These are phyloP conservation scores for Serilophus lunatus DNA, from an alignment of 2,113 vertebrate genomes.

Conservation along the genomic window DNA sequence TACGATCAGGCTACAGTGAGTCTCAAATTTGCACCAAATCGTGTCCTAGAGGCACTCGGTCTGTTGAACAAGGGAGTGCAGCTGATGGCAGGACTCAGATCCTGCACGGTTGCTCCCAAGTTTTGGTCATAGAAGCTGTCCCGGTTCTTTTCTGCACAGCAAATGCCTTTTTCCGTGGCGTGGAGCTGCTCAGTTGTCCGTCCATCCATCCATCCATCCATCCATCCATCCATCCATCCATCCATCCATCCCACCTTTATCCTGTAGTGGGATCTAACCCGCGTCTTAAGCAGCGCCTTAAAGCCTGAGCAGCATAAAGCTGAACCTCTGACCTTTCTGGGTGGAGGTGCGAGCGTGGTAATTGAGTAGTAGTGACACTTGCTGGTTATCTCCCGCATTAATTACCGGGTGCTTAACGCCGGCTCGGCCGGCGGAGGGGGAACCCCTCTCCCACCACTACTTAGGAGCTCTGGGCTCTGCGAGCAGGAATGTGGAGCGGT, in stretches of 20 bases:
- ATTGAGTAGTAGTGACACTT: neutral
- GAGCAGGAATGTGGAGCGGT: neutral
- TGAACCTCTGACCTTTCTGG: neutral
- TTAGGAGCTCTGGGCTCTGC: neutral
- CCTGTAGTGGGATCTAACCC: rapidly evolving
- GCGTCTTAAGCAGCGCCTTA: no score
- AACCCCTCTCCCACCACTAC: neutral
- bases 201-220: neutral
- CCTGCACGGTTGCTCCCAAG: neutral
- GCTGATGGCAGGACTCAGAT: neutral
- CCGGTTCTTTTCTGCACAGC: neutral
- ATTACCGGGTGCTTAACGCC: neutral
- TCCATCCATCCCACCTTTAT: neutral
- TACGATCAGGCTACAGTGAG: neutral
- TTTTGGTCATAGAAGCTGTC: neutral
- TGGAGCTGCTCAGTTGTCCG: neutral
- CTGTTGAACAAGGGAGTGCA: neutral
- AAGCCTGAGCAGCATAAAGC: neutral
- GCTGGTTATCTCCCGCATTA: neutral
- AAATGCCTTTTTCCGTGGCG: rapidly evolving
- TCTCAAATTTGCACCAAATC: neutral
- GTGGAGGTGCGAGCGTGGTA: neutral
- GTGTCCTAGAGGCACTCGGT: rapidly evolving
- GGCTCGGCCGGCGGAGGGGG: rapidly evolving
- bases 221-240: neutral